Percentiles rank a stretch among this genome's conserved stretches.
Evolutionary conservation across 2,888 invertebrate genomes (phyloP).

Genomic region (Drosophila helvetica): DNA sequence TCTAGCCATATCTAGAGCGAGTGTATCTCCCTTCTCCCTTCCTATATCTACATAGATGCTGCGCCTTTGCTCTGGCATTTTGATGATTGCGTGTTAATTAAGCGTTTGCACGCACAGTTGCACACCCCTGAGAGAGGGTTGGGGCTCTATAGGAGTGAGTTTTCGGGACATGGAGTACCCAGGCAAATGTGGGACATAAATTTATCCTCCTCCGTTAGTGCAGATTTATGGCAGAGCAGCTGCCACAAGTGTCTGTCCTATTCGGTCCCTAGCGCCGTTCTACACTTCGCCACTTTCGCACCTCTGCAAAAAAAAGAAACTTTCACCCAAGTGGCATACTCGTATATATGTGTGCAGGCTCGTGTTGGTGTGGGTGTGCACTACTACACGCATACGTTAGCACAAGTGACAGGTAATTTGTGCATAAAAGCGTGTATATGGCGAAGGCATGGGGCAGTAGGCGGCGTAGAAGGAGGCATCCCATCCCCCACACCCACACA

Average conservation of each 20-base stretch:
- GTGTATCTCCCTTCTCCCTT: neutral
- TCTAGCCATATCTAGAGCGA: neutral
- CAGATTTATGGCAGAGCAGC: constrained; percentile 60
- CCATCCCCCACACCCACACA: constrained; percentile 33
- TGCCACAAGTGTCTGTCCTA: constrained; percentile 42
- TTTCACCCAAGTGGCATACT: constrained; percentile 27
- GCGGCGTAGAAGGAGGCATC: constrained; percentile 7
- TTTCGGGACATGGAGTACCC: constrained; percentile 4
- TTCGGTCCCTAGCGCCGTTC: neutral
- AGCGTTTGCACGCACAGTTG: constrained; percentile 67
- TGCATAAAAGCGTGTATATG: constrained; percentile 57
- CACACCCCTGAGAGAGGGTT: constrained; percentile 17
- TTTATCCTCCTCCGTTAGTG: constrained; percentile 36
- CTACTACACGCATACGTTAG: constrained; percentile 50
- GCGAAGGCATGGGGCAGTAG: neutral
- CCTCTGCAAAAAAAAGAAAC: constrained; percentile 23
- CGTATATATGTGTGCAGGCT: neutral
- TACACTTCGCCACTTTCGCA: constrained; percentile 7
- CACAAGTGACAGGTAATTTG: constrained; percentile 77
- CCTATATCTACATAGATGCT: neutral
- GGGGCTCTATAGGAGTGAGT: no score
- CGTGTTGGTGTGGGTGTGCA: constrained; percentile 22
- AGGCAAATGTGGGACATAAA: constrained; percentile 55
- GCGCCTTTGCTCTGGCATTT: constrained; percentile 22
- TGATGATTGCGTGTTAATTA: constrained; percentile 70